These are phyloP conservation scores for Actinia tenebrosa DNA, from an alignment of 64 coral and sea anemone genomes.

Conservation along the genomic window DNA sequence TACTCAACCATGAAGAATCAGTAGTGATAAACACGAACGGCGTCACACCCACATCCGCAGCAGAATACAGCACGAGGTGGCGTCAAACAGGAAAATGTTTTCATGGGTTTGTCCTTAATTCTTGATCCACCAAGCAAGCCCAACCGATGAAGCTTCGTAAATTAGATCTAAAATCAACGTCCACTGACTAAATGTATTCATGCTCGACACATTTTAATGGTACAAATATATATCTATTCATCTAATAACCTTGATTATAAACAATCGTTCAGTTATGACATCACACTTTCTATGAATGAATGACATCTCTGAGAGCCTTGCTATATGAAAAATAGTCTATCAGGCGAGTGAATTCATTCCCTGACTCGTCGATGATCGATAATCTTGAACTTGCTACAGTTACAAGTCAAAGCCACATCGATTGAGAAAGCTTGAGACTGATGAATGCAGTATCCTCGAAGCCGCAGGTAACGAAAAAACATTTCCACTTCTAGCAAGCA, in stretches of 20 bases:
- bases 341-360: not conserved
- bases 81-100: not conserved
- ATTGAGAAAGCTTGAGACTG: not conserved
- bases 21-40: not conserved
- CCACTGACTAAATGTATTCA: not conserved
- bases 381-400: not conserved
- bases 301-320: not conserved
- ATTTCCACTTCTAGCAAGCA: not conserved
- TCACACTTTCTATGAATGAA: not conserved
- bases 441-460: not conserved
- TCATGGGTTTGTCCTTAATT: not conserved
- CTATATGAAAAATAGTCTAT: conserved; percentile 11
- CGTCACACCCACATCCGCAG: not conserved
- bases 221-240: not conserved
- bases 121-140: not conserved
- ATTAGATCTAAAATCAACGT: not conserved
- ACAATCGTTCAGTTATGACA: conserved; percentile 9
- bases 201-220: not conserved
- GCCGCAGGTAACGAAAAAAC: not conserved
- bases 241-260: not conserved
- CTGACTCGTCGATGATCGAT: not conserved
- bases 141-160: not conserved
- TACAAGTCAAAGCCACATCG: not conserved
- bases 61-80: not conserved
- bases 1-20: not conserved